A percentile compares a stretch with the other conserved stretches of the same genome.
These are phyloP conservation scores for Daubentonia madagascariensis DNA, from an alignment of 2,113 vertebrate genomes.

Conservation along the genomic window DNA sequence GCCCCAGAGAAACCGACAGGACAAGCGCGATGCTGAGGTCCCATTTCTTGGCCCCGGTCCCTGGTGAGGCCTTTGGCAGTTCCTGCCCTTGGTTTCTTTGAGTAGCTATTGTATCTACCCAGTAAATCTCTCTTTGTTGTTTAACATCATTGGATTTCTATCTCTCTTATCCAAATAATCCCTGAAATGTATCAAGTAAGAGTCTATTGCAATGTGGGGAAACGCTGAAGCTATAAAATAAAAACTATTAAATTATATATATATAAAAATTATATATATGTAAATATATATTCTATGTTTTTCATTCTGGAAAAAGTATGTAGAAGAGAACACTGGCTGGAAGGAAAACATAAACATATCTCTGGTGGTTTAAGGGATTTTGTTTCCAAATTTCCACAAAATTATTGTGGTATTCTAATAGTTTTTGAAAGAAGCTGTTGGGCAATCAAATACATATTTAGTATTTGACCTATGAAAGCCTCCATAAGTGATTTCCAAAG, in stretches of 20 bases:
- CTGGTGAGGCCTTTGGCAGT: neutral
- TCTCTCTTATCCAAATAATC: neutral
- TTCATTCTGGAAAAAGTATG: neutral
- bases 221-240: neutral
- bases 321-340: neutral
- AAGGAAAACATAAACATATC: neutral
- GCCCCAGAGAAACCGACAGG: neutral
- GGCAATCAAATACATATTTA: neutral
- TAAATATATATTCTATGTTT: neutral
- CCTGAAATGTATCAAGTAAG: neutral
- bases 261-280: too few species aligned
- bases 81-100: neutral
- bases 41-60: neutral
- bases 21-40: neutral
- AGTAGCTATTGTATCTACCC: neutral
- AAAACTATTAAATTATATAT: neutral
- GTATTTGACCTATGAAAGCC: neutral
- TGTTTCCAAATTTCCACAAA: constrained; percentile 2
- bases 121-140: neutral
- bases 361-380: neutral
- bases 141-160: neutral
- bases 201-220: neutral
- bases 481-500: neutral
- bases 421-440: neutral
- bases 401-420: neutral